These are phyloP conservation scores for Yoshiicerus persimilis DNA, from an alignment of 1,140 invertebrate genomes.

Conservation along the genomic window DNA sequence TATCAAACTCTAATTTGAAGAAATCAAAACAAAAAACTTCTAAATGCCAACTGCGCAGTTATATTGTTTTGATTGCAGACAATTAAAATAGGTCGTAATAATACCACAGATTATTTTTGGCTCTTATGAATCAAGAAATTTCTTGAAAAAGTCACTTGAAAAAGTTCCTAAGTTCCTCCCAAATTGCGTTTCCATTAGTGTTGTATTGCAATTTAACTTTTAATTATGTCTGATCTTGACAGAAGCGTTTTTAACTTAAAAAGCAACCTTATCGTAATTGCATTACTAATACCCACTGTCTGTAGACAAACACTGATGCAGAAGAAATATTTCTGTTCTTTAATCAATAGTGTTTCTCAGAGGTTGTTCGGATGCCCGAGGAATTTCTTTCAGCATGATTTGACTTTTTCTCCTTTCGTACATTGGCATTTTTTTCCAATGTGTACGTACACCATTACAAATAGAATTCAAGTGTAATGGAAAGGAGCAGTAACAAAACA, in stretches of 20 bases:
- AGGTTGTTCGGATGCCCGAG: not conserved
- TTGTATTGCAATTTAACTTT: too few relatives aligned
- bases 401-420: not conserved
- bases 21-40: not conserved
- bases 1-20: not conserved
- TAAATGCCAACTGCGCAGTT: too few relatives aligned
- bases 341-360: slow-evolving; percentile 10
- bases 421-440: not conserved
- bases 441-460: not conserved
- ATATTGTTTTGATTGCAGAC: not conserved
- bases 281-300: not conserved
- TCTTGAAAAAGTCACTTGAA: too few relatives aligned
- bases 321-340: not conserved
- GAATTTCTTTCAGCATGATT: not conserved
- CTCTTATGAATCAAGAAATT: too few relatives aligned
- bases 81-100: not conserved
- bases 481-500: not conserved
- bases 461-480: not conserved
- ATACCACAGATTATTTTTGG: too few relatives aligned
- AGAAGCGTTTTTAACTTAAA: too few relatives aligned
- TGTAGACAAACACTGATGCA: not conserved
- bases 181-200: too few relatives aligned
- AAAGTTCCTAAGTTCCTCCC: too few relatives aligned
- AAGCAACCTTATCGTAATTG: too few relatives aligned
- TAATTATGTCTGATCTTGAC: too few relatives aligned